Conservation (phyloP, 2,113 vertebrate species). For the Lycocorax pyrrhopterus region DNA sequence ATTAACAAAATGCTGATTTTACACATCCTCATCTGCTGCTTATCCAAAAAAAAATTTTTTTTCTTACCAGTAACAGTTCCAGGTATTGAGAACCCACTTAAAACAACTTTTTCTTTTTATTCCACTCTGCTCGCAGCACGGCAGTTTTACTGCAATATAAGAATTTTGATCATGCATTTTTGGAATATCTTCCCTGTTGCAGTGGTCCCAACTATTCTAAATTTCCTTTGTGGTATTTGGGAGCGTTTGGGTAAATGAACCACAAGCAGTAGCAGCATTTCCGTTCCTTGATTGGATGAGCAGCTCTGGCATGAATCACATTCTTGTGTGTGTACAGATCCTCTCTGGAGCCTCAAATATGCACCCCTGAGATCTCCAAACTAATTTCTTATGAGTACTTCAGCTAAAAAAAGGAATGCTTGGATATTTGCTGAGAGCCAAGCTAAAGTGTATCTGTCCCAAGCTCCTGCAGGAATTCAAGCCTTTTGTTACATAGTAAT, state of each 20-base stretch:
- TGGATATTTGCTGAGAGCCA: not conserved
- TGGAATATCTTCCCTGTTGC: not conserved
- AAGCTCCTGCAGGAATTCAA: not conserved
- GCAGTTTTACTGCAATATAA: not conserved
- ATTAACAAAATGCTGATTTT: not conserved
- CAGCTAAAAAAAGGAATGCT: conserved; percentile 50
- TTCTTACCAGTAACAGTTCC: not conserved
- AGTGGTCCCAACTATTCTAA: conserved; percentile 47
- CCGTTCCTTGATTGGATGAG: conserved; percentile 54
- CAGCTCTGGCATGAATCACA: conserved; percentile 46
- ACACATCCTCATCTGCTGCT: not conserved
- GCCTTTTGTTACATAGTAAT: not conserved
- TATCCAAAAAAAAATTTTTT: not conserved
- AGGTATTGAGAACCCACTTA: not conserved
- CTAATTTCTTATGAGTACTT: conserved; percentile 16
- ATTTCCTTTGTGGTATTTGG: not conserved
- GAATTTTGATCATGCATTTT: conserved; percentile 14
- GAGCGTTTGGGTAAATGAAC: conserved; percentile 47
- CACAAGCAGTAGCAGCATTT: conserved; percentile 54
- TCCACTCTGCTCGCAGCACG: not conserved
- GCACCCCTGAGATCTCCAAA: conserved; percentile 25
- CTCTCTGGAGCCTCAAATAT: conserved; percentile 30
- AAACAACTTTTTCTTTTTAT: not conserved
- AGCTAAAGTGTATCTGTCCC: not conserved
- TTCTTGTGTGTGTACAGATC: conserved; percentile 27